Evolutionary conservation across 2,888 invertebrate species (phyloP).

Genomic region (Scotopteryx bipunctaria): DNA sequence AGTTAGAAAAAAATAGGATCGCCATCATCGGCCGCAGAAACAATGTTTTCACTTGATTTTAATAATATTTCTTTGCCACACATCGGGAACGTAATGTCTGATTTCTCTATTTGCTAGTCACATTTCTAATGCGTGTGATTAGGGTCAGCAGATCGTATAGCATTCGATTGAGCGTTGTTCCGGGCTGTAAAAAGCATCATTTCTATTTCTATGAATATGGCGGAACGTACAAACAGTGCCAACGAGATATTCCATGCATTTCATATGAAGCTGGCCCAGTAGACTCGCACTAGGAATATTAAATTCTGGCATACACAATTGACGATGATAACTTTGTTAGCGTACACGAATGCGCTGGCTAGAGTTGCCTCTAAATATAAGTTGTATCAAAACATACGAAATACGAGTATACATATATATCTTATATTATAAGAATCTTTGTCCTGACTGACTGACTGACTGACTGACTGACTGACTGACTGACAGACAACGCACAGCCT

Average conservation of each 20-base stretch:
- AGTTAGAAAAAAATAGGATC: conserved; percentile 37
- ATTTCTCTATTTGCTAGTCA: conserved; percentile 56
- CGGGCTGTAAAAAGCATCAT: conserved; percentile 24
- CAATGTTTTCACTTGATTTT: conserved; percentile 54
- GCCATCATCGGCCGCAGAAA: conserved; percentile 39
- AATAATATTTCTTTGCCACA: conserved; percentile 48
- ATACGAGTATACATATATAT: too few species aligned
- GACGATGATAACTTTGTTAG: too few species aligned
- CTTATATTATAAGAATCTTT: too few species aligned
- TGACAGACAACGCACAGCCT: too few species aligned
- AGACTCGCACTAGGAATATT: too few species aligned
- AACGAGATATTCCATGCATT: conserved; percentile 21
- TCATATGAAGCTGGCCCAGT: conserved; percentile 6
- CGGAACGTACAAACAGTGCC: not conserved
- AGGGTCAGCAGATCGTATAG: conserved; percentile 54
- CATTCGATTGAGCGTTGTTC: conserved; percentile 31
- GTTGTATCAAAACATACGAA: too few species aligned
- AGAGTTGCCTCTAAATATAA: too few species aligned
- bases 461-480: too few species aligned
- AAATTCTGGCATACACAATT: too few species aligned
- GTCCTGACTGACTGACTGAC: too few species aligned
- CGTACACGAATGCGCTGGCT: too few species aligned
- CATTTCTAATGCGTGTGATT: conserved; percentile 64
- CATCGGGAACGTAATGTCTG: conserved; percentile 45
- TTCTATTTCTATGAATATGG: conserved; percentile 26